Conservation (phyloP, 2,113 vertebrate species). For the Aegotheles bennettii region DNA sequence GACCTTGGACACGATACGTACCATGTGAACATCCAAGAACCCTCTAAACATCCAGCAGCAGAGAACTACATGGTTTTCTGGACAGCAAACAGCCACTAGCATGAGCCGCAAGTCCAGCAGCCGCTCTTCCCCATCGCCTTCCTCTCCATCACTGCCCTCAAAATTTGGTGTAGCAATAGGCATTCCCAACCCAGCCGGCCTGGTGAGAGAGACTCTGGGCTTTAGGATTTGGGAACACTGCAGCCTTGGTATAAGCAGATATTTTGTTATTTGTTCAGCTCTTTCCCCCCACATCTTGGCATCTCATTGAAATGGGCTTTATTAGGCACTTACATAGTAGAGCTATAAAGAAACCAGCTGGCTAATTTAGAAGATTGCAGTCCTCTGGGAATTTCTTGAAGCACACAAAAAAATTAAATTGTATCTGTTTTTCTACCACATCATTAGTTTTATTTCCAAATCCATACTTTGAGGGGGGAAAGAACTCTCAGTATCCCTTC, state of each 20-base stretch:
- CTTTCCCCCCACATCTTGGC: neutral
- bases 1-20: accelerated
- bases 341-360: neutral
- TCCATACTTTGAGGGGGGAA: accelerated
- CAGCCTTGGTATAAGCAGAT: neutral
- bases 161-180: neutral
- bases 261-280: neutral
- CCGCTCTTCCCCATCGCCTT: accelerated
- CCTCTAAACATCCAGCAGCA: neutral
- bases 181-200: neutral
- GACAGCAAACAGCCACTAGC: neutral
- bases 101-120: neutral
- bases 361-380: neutral
- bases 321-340: neutral
- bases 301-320: neutral
- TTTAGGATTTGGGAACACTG: neutral
- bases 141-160: neutral
- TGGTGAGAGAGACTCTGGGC: neutral
- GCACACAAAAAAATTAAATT: neutral
- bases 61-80: neutral
- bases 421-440: neutral
- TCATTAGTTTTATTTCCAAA: neutral
- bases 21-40: neutral
- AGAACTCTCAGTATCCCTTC: neutral
- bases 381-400: neutral